phyloP scores from a whole-genome alignment of 2,888 invertebrate genomes.

The Diarsia brunnea region DNA sequence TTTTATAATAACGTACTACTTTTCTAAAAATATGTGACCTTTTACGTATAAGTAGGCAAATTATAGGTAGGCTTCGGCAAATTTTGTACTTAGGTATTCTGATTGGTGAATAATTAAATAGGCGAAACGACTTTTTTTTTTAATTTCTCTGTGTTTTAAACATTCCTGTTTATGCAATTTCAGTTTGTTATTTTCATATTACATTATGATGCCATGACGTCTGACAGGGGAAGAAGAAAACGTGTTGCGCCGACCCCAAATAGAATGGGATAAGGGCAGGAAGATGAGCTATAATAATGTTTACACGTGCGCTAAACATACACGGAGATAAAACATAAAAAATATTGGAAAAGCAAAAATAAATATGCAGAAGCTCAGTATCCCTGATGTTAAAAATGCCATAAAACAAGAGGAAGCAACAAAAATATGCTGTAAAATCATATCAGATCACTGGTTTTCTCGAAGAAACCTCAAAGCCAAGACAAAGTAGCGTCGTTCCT shows the following conservation, averaged over 20 bases:
- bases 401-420: neutral
- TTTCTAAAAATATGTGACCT: conserved; percentile 19
- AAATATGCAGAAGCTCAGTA: neutral
- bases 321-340: neutral
- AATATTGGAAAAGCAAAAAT: neutral
- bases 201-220: too few species aligned
- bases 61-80: neutral
- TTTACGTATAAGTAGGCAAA: neutral
- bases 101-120: neutral
- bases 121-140: neutral
- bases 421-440: conserved; percentile 19
- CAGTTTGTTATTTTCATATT: neutral
- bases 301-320: neutral
- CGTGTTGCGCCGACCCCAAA: too few species aligned
- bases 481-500: conserved; percentile 33
- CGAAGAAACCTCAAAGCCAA: conserved; percentile 31
- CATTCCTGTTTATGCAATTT: neutral
- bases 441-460: conserved; percentile 22
- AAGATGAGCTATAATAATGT: neutral
- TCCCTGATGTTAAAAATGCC: neutral
- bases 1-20: conserved; percentile 15
- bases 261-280: too few species aligned
- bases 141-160: neutral
- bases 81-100: neutral
- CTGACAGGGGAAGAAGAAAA: too few species aligned